A percentile compares a stretch with the other conserved stretches of the same genome.
Conservation (phyloP, 2,888 invertebrate species). For the Antheraea yamamai region DNA sequence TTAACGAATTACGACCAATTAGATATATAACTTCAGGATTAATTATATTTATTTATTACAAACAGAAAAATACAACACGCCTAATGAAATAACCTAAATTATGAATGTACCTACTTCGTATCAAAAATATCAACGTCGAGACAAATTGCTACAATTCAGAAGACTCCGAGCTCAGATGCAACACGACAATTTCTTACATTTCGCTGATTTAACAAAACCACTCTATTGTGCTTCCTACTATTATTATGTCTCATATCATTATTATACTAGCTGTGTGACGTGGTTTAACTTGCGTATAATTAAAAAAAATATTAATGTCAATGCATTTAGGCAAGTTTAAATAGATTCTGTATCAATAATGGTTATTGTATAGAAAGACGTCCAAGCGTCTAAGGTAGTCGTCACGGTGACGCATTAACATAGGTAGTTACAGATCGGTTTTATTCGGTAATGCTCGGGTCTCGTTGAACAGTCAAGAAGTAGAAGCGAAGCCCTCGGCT, state of each 20-base stretch:
- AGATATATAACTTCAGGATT: background rate
- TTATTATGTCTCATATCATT: conserved; percentile 61
- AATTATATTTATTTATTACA: background rate
- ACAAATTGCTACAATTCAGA: conserved; percentile 67
- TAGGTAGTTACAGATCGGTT: no score
- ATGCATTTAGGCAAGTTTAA: no score
- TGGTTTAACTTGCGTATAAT: no score
- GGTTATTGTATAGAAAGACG: no score
- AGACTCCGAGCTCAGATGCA: conserved; percentile 63
- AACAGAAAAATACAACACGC: background rate
- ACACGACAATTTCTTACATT: conserved; percentile 63
- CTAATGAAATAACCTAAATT: background rate
- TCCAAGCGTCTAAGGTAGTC: no score
- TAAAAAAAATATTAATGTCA: no score
- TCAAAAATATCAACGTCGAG: conserved; percentile 48
- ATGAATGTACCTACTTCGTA: conserved; percentile 22
- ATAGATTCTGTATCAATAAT: no score
- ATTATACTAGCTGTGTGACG: conserved; percentile 18
- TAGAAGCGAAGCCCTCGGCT: no score
- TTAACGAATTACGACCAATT: background rate
- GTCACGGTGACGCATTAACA: no score
- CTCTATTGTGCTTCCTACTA: conserved; percentile 45
- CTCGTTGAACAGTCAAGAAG: no score
- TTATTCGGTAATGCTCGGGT: no score
- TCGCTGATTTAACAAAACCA: conserved; percentile 64